Percentiles rank a stretch among this genome's conserved stretches.
Evolutionary conservation across 2,888 invertebrate species (phyloP).

Genomic region (Eurois occulta): DNA sequence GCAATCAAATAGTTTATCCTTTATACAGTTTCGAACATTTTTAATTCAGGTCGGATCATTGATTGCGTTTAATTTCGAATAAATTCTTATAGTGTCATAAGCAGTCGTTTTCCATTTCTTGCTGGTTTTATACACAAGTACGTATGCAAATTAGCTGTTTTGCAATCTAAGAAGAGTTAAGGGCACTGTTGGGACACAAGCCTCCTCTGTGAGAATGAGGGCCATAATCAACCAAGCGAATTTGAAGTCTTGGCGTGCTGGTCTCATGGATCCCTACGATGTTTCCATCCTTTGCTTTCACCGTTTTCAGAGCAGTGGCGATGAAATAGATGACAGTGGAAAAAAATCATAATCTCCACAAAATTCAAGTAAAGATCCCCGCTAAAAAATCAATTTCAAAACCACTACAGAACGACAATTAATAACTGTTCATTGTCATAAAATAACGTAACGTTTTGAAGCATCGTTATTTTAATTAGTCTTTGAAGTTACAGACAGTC

Average conservation of each 20-base stretch:
- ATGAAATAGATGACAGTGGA: background rate
- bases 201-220: background rate
- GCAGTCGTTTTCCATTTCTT: background rate
- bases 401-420: background rate
- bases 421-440: constrained; percentile 79
- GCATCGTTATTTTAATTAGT: constrained; percentile 77
- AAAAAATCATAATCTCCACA: background rate
- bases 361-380: background rate
- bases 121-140: background rate
- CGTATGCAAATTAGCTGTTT: background rate
- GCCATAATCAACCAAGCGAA: background rate
- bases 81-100: background rate
- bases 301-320: background rate
- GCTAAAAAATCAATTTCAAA: background rate
- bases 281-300: background rate
- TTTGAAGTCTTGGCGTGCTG: background rate
- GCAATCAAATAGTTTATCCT: background rate
- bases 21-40: background rate
- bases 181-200: background rate
- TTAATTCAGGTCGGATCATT: background rate
- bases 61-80: background rate
- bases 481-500: constrained; percentile 72
- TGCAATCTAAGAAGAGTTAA: background rate
- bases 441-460: constrained; percentile 75
- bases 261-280: background rate